Evolutionary conservation across 2,888 invertebrate genomes (phyloP), one percentile per base, ranked within the genome.

Genomic region (Temnothorax ravouxi): DNA sequence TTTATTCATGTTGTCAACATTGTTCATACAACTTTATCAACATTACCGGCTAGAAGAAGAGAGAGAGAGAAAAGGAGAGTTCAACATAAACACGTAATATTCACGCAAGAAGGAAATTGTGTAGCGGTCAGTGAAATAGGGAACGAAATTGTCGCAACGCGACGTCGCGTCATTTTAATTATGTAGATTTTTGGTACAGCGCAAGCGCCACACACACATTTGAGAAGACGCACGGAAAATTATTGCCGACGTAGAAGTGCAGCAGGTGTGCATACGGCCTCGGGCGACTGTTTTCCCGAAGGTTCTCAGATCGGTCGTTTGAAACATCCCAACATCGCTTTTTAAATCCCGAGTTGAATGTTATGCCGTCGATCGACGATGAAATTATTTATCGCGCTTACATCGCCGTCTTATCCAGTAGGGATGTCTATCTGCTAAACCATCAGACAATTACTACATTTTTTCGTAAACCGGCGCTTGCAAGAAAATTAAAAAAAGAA

Each of bases 131-230:
- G 44, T 56, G 21, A 64, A 38, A 47, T 44, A 54, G 29, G 29
- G 13, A 29, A 59, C 56, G 18, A n/a, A 72, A 38, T 44, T n/a
- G 41, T 67, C 62, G 47, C 59, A 50, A 13, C 74, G 38, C 29
- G 77, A 71, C 52, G 29, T 29, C 21, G 21, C 41, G 61, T 29
- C 50, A 29, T 44, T 86, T 86, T 86, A 86, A 86, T 86, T 86
- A 84, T 86, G 86, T 67, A 86, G 54, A 84, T 86, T 84, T 86
- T 61, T n/a, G 47, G 15, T 15, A 29, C 41, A 21, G 47, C 44
- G 29, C 62, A 52, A 66, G 54, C 50, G 54, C 50, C 25, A 13
- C 29, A 54, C 54, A 15, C 18, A 47, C 64, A 47, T 79, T 77
- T 56, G 61, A 50, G 62, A 64, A 80, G 64, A 38, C 56, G 25